Conservation (phyloP, 2,797 vertebrate genomes). For the Acipenser ruthenus region DNA sequence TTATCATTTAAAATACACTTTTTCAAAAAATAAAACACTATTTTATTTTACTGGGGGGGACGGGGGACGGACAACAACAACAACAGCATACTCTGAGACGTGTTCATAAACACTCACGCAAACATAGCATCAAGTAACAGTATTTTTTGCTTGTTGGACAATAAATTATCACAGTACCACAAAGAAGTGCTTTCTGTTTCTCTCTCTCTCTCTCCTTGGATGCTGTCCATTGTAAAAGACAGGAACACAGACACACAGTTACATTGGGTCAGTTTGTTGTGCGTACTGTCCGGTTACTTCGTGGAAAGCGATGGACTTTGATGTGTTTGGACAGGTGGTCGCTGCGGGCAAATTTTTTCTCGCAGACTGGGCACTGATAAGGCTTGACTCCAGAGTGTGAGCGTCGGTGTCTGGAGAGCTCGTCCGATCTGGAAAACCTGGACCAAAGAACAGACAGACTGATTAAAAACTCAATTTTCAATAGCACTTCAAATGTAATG, state of each 20-base stretch:
- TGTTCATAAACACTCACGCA: slow-evolving; percentile 25
- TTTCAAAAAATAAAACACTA: slow-evolving; percentile 37
- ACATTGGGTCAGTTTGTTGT: slow-evolving; percentile 64
- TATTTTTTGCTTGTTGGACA: slow-evolving; percentile 45
- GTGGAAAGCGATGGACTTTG: slow-evolving; percentile 92
- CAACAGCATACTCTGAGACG: slow-evolving; percentile 28
- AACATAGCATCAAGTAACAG: slow-evolving; percentile 52
- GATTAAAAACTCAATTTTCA: too few species aligned
- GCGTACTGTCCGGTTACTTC: slow-evolving; percentile 72
- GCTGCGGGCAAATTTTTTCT: slow-evolving; percentile 93
- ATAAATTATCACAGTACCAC: slow-evolving; percentile 71
- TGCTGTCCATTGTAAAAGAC: slow-evolving; percentile 15
- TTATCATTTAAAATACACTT: slow-evolving; percentile 31
- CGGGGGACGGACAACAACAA: slow-evolving; percentile 35
- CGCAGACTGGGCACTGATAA: slow-evolving; percentile 86
- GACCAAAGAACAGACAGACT: slow-evolving; percentile 9
- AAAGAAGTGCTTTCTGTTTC: slow-evolving; percentile 27
- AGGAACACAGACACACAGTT: not conserved
- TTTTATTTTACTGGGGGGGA: slow-evolving; percentile 37
- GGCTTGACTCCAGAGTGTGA: slow-evolving; percentile 94
- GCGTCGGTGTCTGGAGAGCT: slow-evolving; percentile 84
- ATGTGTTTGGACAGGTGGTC: slow-evolving; percentile 95
- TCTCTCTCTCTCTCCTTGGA: slow-evolving; percentile 9
- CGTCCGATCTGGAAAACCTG: slow-evolving; percentile 92
- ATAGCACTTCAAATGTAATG: too few species aligned